Conservation (phyloP, 2,888 invertebrate species). For the Agonopterix subpropinquella region DNA sequence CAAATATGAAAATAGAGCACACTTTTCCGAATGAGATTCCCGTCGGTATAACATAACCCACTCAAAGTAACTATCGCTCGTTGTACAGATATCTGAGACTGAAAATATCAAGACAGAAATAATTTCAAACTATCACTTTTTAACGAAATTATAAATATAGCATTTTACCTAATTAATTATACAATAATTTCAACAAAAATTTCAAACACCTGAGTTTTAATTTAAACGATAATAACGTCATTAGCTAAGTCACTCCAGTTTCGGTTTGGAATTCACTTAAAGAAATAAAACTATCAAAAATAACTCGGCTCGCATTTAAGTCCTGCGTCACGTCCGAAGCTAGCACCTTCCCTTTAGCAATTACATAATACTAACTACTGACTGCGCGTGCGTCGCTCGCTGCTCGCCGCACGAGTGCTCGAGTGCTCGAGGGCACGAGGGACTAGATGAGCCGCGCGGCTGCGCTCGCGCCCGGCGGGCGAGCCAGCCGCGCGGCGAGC, state of each 20-base stretch:
- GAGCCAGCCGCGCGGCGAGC: constrained; percentile 36
- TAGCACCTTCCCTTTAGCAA: constrained; percentile 74
- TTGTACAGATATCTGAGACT: constrained; percentile 50
- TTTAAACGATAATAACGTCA: constrained; percentile 64
- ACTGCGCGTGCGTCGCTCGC: constrained; percentile 46
- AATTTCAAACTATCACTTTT: constrained; percentile 69
- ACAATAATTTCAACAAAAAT: constrained; percentile 75
- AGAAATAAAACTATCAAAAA: constrained; percentile 75
- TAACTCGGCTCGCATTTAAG: constrained; percentile 71
- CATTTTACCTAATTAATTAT: constrained; percentile 70
- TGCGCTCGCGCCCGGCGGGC: constrained; percentile 17
- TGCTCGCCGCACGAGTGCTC: constrained; percentile 20
- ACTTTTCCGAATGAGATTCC: constrained; percentile 31
- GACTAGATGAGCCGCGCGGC: constrained; percentile 26
- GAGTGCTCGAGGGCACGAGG: constrained; percentile 17
- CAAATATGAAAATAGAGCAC: constrained; percentile 22
- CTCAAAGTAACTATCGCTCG: constrained; percentile 40
- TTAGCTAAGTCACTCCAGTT: constrained; percentile 68
- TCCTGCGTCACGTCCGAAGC: constrained; percentile 75
- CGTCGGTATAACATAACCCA: constrained; percentile 42
- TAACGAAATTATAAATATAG: constrained; percentile 73
- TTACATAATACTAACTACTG: constrained; percentile 73
- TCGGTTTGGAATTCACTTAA: constrained; percentile 70
- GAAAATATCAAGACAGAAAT: constrained; percentile 74
- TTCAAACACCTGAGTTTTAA: constrained; percentile 66